Evolutionary conservation across 2,113 vertebrate species (phyloP), one percentile per base, ranked within the genome.

Genomic region (Tangachromis dhanisi): DNA sequence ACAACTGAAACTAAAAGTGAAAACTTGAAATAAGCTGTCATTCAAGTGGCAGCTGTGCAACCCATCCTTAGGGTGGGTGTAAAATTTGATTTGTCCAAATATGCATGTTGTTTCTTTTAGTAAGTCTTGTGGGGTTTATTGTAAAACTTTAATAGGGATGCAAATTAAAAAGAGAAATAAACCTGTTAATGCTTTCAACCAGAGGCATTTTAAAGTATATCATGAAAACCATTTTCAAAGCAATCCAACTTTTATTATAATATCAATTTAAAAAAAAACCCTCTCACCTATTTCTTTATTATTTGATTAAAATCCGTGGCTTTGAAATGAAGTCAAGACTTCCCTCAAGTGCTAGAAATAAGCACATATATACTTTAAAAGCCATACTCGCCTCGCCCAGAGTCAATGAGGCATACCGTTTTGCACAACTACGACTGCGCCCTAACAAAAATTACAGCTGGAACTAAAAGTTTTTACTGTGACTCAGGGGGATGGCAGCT

Each of bases 31-130:
- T 86, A 86, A 92, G 59, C 49, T 86, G 53, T 40, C 26, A 47
- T 83, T 73, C 49, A 83, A 90, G 82, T 85, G 89, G 81, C 89
- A 92, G 85, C 89, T 85, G 80, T 83, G 81, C 61, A 83, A 83
- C 24, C 54, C 63, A 63, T 63, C 93, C 83, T 78, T 13, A 76
- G 88, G 91, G 53, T 33, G 57, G 35, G 35, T 54, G 85, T 71
- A 76, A 89, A 84, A 85, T 78, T 38, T 59, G 2, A n/a, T 83
- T 86, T 90, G 31, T 53, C 31, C 45, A 73, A 73, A 89, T 83
- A 33, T 83, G 88, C 78, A 88, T 59, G 82, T 92, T 90, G 91
- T 91, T 88, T 90, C n/a, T 90, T 92, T 76, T 73, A 88, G 16
- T 47, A 71, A 89, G 68, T 40, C 45, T 66, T 81, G 31, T 87